Percentiles rank a stretch among this genome's conserved stretches.
phyloP scores from a whole-genome alignment of 2,113 vertebrate species.

The Rhynchomys soricoides region DNA sequence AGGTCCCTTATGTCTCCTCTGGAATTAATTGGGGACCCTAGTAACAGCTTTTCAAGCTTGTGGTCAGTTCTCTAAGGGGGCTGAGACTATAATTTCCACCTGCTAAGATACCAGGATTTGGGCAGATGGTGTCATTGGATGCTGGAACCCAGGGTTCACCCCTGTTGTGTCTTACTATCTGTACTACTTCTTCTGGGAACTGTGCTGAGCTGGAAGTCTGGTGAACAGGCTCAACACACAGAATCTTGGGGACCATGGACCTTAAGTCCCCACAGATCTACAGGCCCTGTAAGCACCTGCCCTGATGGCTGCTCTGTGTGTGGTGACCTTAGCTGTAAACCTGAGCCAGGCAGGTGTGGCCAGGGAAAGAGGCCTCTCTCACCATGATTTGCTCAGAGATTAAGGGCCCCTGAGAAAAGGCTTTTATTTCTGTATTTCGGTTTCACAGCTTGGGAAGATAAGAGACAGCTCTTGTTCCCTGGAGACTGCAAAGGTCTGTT shows the following conservation, averaged over 20 bases:
- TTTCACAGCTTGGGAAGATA: constrained; percentile 68
- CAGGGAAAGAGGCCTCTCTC: constrained; percentile 44
- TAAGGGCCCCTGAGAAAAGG: constrained; percentile 48
- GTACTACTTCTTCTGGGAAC: neutral
- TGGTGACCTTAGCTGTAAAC: constrained; percentile 61
- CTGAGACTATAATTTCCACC: neutral
- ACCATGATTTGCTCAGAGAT: constrained; percentile 56
- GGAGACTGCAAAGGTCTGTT: constrained; percentile 22
- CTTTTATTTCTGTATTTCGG: constrained; percentile 70
- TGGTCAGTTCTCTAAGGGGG: neutral
- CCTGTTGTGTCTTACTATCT: fast-evolving
- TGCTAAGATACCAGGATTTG: fast-evolving
- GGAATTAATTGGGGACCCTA: neutral
- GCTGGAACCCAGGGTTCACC: neutral
- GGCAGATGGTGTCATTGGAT: neutral
- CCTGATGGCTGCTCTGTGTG: constrained; percentile 27
- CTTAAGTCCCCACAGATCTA: neutral
- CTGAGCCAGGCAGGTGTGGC: constrained; percentile 54
- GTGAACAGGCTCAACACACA: neutral
- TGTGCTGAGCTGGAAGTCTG: neutral
- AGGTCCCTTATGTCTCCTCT: too few species aligned
- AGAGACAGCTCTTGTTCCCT: constrained; percentile 50
- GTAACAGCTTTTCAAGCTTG: neutral
- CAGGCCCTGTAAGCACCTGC: constrained; percentile 5
- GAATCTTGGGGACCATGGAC: neutral